Evolutionary conservation across 1,140 invertebrate genomes (phyloP), one percentile per base, ranked within the genome.

Genomic region (Achatina immaculata): DNA sequence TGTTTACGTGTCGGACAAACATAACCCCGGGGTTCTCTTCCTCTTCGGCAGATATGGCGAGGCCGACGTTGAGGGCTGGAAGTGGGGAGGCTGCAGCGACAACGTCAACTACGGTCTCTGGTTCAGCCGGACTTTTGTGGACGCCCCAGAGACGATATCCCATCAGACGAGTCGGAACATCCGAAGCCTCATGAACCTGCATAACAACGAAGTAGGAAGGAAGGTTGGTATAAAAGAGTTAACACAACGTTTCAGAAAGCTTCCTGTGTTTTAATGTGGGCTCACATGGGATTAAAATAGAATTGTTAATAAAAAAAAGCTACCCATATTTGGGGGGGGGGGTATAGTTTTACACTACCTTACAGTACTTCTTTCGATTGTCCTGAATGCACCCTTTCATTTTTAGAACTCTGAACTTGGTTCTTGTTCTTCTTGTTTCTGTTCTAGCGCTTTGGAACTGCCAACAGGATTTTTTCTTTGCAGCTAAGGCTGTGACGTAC

Each of bases 81-180:
- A 94, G 87, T 94, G 94, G 94, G 94, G 93, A 11, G 94, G 94
- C 6, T 94, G 94, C 88, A 94, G 93, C 80, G 94, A 95, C 91
- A 94, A 94, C 88, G 90, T 94, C 34, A 89, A 93, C 45, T 94
- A 93, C 85, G 94, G 94, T 14, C 88, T 93, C 9, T 90, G 92
- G 83, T 94, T 94, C 85, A 92, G 93, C 73, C 87, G 92, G 82
- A 91, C 92, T 73, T 94, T 94, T 86, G 93, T 94, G 6, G 94
- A 94, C 88, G 93, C 93, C 34, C 92, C 92, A 21, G 93, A 93
- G 73, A 89, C 87, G 73, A 85, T 91, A 34, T 86, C 88, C 43
- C 86, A 90, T 79, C 81, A 84, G 82, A 85, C 72, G 80, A 81
- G 83, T 40, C 45, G 82, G 82, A 92, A 91, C 85, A 90, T 92